These are phyloP conservation scores for Apodemus speciosus DNA, from an alignment of 2,113 vertebrate species.

Conservation along the genomic window DNA sequence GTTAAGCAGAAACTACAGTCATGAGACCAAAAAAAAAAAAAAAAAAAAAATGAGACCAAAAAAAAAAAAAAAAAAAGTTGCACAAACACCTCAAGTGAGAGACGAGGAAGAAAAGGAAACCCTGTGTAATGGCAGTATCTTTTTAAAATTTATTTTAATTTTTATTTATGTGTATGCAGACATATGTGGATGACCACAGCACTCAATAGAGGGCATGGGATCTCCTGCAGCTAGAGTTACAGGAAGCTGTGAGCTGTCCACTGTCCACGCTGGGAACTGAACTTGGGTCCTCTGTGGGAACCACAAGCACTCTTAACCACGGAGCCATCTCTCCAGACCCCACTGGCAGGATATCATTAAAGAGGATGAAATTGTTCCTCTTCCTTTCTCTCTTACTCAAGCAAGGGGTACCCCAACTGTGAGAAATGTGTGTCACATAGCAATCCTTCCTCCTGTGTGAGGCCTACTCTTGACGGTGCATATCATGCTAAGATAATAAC, in stretches of 20 bases:
- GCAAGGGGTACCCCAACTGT: not conserved
- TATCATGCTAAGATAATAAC: not conserved
- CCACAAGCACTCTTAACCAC: not conserved
- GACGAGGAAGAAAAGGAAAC: not conserved
- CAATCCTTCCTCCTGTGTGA: not conserved
- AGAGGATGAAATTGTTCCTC: not conserved
- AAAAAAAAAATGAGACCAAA: not conserved
- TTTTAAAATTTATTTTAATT: not conserved
- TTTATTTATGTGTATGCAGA: not conserved
- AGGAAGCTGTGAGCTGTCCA: not conserved
- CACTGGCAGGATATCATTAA: not conserved
- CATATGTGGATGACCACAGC: not conserved
- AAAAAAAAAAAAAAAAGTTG: not conserved
- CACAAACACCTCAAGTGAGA: not conserved
- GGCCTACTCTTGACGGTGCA: not conserved
- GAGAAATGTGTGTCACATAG: not conserved
- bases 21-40: not conserved
- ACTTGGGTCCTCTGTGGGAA: not conserved
- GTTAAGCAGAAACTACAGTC: not conserved
- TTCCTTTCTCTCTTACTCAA: slow-evolving; percentile 14
- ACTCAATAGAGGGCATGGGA: not conserved
- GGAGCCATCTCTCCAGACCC: not conserved
- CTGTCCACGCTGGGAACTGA: not conserved
- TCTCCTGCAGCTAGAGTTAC: not conserved
- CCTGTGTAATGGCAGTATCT: too few species aligned